Base-by-base conservation (phyloP, 2,888 invertebrate genomes). In the Drosophila testacea region DNA sequence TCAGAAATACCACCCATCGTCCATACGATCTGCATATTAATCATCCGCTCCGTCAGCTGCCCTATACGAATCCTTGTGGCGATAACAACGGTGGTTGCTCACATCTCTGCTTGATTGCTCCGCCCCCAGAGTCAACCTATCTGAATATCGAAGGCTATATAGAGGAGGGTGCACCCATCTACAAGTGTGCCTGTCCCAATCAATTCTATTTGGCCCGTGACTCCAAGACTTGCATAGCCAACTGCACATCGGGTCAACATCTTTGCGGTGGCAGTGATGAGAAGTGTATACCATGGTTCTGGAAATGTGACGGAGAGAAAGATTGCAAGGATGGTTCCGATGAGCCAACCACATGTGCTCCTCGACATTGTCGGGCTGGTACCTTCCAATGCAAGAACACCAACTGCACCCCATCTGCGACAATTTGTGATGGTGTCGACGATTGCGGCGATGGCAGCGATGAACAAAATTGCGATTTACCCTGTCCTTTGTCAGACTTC, bases 21-120 rank as follows among this genome's bases (percentile, higher is more conserved):
- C 98, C 99, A 0, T 98, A 98, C 91, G 98, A 98, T 88, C 95
- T 99, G 75, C 98, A 98, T 90, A 94, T 97, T 9, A 97, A 97
- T 86, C 99, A 99, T 92, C 97, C 97, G 0, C 93, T 98, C 47
- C 93, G 97, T 57, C 99, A 99, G 90, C 92, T 97, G 39, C 95
- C 96, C 0, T 97, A 96, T 89, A 93, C 94, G 1, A 98, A 99
- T 93, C 99, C 99, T 0, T 99, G 99, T 90, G 97, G 96, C 0
- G 93, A 94, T 1, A 96, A 97, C 90, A 99, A 99, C 90, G 99
- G 98, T 27, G 98, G 98, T 4, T 99, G 99, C 90, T 97, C 98
- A 0, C 99, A 99, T 93, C 94, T 99, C 6, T 99, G 99, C 90
- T 93, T 99, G 30, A 95, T 99, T 46, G 95, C 97, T 0, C 97